Percentiles rank a stretch among this genome's conserved stretches.
Conservation (phyloP, 2,888 invertebrate species). For the Tridacna gigas region DNA sequence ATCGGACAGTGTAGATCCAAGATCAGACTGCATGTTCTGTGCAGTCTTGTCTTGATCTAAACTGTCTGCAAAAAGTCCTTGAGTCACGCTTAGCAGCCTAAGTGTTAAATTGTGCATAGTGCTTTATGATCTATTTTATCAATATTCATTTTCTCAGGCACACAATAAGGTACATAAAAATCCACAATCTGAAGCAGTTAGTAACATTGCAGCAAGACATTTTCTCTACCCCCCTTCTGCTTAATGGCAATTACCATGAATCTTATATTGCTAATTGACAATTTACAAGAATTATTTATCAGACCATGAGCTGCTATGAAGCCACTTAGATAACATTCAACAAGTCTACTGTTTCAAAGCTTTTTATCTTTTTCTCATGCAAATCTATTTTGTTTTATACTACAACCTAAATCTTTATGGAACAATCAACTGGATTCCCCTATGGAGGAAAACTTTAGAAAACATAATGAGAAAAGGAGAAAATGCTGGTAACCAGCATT, state of each 20-base stretch:
- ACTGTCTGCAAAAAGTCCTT: too few species aligned
- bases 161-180: too few species aligned
- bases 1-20: background rate
- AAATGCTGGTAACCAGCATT: background rate
- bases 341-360: background rate
- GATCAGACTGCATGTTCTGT: background rate
- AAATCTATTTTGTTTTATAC: background rate
- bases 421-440: too few species aligned
- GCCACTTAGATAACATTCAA: background rate
- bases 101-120: too few species aligned
- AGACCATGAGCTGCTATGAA: conserved; percentile 14
- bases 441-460: background rate
- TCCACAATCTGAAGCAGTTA: too few species aligned
- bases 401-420: too few species aligned
- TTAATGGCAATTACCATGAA: conserved; percentile 17
- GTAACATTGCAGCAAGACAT: background rate
- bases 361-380: background rate
- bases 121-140: too few species aligned
- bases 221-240: conserved; percentile 6
- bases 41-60: background rate
- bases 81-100: too few species aligned
- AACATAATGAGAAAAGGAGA: background rate
- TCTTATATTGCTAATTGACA: conserved; percentile 19
- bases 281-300: conserved; percentile 30
- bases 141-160: too few species aligned